Evolutionary conservation across 2,888 invertebrate species (phyloP).

Genomic region (Gastrophysa polygoni): DNA sequence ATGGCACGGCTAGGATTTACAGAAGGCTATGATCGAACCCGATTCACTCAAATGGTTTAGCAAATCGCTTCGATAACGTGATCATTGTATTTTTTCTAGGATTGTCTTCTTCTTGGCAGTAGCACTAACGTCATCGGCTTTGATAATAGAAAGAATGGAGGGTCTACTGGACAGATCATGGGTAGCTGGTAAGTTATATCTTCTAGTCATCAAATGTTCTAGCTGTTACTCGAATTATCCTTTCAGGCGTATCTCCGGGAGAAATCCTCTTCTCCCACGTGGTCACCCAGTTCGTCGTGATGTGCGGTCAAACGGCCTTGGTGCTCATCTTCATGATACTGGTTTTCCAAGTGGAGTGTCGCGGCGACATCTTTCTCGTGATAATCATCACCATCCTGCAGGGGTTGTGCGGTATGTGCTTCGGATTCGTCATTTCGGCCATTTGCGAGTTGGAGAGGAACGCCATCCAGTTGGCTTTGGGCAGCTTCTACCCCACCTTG

Average conservation of each 20-base stretch:
- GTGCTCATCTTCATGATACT: slow-evolving; percentile 91
- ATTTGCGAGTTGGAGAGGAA: slow-evolving; percentile 90
- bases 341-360: slow-evolving; percentile 88
- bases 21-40: too few relatives aligned
- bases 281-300: slow-evolving; percentile 91
- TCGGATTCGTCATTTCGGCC: slow-evolving; percentile 93
- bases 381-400: slow-evolving; percentile 85
- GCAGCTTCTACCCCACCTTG: slow-evolving; percentile 93
- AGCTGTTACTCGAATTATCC: too few relatives aligned
- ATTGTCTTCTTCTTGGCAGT: slow-evolving; percentile 97
- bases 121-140: slow-evolving; percentile 88
- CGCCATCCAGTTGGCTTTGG: slow-evolving; percentile 90
- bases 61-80: not conserved
- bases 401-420: slow-evolving; percentile 95
- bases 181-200: slow-evolving; percentile 70
- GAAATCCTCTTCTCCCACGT: slow-evolving; percentile 95
- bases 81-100: too few relatives aligned
- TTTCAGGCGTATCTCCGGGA: slow-evolving; percentile 80
- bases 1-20: too few relatives aligned
- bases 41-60: too few relatives aligned
- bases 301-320: slow-evolving; percentile 91
- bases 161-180: slow-evolving; percentile 90
- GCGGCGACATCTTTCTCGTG: slow-evolving; percentile 85
- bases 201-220: too few relatives aligned
- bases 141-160: slow-evolving; percentile 90